phyloP scores from a whole-genome alignment of 1,140 invertebrate genomes.

The Bradynema listronoti region DNA sequence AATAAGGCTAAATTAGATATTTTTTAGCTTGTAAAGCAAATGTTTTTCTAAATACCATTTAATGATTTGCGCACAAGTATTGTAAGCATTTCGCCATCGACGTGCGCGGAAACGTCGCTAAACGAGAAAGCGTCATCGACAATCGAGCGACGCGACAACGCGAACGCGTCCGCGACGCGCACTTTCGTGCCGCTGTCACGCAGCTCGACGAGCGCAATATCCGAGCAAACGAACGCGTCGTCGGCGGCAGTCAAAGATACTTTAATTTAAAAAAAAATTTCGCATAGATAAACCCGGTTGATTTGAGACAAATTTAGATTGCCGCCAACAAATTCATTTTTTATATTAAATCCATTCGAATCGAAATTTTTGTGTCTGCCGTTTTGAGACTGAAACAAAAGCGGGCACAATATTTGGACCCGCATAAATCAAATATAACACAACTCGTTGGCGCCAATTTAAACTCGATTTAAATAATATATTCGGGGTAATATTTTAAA shows the following conservation, averaged over 20 bases:
- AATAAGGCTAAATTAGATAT: background rate
- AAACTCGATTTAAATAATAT: too few species aligned
- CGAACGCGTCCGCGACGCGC: slow-evolving; percentile 26
- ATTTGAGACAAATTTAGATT: too few species aligned
- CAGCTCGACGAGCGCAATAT: slow-evolving; percentile 31
- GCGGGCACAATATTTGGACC: too few species aligned
- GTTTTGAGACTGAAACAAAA: too few species aligned
- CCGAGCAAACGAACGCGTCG: slow-evolving; percentile 38
- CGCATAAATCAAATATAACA: too few species aligned
- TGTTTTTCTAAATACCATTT: slow-evolving; percentile 14
- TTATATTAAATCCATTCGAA: too few species aligned
- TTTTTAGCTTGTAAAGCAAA: background rate
- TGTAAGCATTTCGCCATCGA: slow-evolving; percentile 2
- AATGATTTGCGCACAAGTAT: slow-evolving; percentile 12
- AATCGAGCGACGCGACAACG: background rate
- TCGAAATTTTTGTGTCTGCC: too few species aligned
- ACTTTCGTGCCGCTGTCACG: background rate
- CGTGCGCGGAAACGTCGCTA: slow-evolving; percentile 13
- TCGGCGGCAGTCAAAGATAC: background rate
- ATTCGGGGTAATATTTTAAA: too few species aligned
- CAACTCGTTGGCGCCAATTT: too few species aligned
- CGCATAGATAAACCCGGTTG: too few species aligned
- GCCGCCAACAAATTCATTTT: too few species aligned
- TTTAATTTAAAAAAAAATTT: background rate
- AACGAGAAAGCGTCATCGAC: slow-evolving; percentile 4